phyloP scores from a whole-genome alignment of 2,113 vertebrate species.

The Ursus arctos region DNA sequence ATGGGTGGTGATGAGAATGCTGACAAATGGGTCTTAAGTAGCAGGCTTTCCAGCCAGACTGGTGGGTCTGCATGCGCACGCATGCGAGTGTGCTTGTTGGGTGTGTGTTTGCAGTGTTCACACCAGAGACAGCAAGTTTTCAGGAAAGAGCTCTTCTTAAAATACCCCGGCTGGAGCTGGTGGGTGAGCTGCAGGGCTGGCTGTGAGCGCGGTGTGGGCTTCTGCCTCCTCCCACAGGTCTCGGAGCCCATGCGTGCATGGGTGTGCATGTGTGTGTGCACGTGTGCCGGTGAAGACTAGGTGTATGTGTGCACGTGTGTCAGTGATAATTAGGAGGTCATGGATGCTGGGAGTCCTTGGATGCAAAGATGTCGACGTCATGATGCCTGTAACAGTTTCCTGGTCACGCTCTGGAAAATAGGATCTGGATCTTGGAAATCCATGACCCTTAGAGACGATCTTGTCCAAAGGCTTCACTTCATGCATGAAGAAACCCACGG shows the following conservation, averaged over 20 bases:
- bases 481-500: rapidly evolving
- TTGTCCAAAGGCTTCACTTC: no score
- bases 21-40: background rate
- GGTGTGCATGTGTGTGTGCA: no score
- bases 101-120: background rate
- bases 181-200: rapidly evolving
- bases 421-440: background rate
- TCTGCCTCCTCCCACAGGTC: background rate
- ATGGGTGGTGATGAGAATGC: background rate
- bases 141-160: no score
- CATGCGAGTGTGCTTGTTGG: rapidly evolving
- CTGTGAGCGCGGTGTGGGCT: rapidly evolving
- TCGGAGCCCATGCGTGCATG: background rate
- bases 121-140: rapidly evolving
- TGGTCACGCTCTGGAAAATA: background rate
- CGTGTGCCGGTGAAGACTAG: background rate
- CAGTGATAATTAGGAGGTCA: no score
- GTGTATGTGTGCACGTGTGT: rapidly evolving
- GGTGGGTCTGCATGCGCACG: rapidly evolving
- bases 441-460: background rate
- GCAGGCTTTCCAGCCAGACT: no score
- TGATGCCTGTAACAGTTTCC: rapidly evolving
- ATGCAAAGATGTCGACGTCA: rapidly evolving
- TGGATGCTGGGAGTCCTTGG: rapidly evolving
- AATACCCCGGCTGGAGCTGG: rapidly evolving